phyloP scores from a whole-genome alignment of 2,888 invertebrate species.

The Allygus modestus region DNA sequence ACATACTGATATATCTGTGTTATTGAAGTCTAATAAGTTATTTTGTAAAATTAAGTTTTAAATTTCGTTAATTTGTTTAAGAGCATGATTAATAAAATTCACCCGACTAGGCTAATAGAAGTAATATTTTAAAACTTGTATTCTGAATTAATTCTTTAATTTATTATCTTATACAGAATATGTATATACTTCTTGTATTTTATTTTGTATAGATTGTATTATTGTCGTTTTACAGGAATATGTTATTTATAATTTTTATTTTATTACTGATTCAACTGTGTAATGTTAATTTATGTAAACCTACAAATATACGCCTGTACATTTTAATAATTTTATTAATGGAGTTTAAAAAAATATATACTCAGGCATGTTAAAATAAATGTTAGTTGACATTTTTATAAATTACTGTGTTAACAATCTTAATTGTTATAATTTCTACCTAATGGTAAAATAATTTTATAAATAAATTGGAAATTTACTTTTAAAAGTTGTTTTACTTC shows the following conservation, averaged over 20 bases:
- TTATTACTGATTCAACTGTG: not conserved
- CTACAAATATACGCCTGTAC: constrained; percentile 29
- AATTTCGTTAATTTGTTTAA: no score
- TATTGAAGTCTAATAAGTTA: no score
- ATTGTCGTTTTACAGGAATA: constrained; percentile 18
- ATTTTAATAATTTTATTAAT: constrained; percentile 46
- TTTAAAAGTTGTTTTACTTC: constrained; percentile 16
- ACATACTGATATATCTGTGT: no score
- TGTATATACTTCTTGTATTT: constrained; percentile 7
- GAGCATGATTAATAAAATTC: no score
- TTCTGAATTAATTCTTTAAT: not conserved
- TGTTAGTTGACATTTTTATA: constrained; percentile 13
- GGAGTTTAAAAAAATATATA: constrained; percentile 18
- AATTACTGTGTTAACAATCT: constrained; percentile 42
- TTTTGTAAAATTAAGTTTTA: no score
- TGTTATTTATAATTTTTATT: constrained; percentile 21
- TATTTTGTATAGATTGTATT: constrained; percentile 15
- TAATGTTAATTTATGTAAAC: constrained; percentile 19
- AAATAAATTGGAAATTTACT: constrained; percentile 29
- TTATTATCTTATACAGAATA: not conserved
- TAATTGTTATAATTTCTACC: constrained; percentile 53
- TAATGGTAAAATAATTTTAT: constrained; percentile 50
- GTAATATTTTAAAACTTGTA: not conserved
- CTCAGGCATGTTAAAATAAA: constrained; percentile 8
- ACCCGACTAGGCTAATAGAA: no score